Conservation (phyloP, 2,797 vertebrate species). For the Schizopygopsis malacanthus region DNA sequence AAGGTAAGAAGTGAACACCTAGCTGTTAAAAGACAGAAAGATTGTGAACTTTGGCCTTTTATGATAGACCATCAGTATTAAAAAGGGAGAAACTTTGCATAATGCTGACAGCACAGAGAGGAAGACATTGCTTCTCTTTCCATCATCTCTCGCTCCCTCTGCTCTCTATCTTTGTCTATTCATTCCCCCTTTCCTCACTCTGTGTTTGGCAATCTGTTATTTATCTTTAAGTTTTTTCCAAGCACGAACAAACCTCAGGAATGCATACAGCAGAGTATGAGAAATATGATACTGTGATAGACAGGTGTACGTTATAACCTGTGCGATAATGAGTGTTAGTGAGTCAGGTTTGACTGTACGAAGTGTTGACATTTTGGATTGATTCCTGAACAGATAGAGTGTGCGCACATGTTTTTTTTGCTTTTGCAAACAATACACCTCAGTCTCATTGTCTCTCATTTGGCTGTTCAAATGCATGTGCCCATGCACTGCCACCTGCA, state of each 20-base stretch:
- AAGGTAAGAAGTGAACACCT: neutral
- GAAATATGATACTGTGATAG: neutral
- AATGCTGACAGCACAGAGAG: neutral
- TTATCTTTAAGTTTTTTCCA: neutral
- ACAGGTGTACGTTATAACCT: neutral
- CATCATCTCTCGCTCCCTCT: neutral
- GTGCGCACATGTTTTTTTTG: no score
- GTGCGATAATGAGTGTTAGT: neutral
- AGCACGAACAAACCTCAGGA: neutral
- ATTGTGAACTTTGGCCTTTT: constrained; percentile 3
- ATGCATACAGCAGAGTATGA: no score
- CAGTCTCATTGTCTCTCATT: neutral
- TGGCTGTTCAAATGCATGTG: neutral
- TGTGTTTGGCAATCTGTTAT: constrained; percentile 18
- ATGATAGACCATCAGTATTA: neutral
- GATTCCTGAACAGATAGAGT: neutral
- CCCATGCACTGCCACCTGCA: neutral
- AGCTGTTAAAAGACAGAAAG: neutral
- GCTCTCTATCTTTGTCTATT: neutral
- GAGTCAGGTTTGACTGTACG: constrained; percentile 4
- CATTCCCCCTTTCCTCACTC: neutral
- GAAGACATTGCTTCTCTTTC: constrained; percentile 2
- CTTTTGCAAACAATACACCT: neutral
- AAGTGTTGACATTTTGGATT: neutral
- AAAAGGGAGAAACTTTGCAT: neutral